phyloP scores from a whole-genome alignment of 2,113 vertebrate species.

The Phalacrocorax brasilianus region DNA sequence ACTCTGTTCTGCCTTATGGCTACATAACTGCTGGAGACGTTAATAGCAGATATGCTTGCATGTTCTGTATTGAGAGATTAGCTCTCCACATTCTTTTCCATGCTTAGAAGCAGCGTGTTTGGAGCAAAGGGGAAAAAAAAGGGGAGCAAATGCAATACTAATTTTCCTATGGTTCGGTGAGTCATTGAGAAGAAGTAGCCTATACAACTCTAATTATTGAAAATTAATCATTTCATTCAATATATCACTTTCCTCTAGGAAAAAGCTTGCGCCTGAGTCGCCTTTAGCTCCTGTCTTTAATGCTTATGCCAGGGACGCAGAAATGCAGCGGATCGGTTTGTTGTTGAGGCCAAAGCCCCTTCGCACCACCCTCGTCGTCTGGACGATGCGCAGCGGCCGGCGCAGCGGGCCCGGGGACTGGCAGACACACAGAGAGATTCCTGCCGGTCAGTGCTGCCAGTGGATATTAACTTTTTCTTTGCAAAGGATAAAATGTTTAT shows the following conservation, averaged over 20 bases:
- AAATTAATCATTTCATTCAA: background rate
- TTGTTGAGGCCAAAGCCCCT: background rate
- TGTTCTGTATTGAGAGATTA: background rate
- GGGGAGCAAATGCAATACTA: accelerated
- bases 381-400: accelerated
- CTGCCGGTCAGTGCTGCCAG: accelerated
- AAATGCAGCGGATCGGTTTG: background rate
- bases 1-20: background rate
- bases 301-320: accelerated
- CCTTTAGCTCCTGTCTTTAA: background rate
- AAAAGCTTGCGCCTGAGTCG: background rate
- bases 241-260: background rate
- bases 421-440: background rate
- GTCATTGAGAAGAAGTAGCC: accelerated
- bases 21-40: background rate
- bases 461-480: background rate
- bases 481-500: accelerated
- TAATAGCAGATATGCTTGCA: background rate
- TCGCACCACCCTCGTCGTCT: accelerated
- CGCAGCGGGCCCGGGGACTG: accelerated
- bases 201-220: background rate
- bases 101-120: background rate
- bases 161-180: background rate
- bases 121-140: background rate
- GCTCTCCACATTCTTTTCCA: background rate